phyloP scores from a whole-genome alignment of 1,140 invertebrate genomes.

The Eriocheir sinensis region DNA sequence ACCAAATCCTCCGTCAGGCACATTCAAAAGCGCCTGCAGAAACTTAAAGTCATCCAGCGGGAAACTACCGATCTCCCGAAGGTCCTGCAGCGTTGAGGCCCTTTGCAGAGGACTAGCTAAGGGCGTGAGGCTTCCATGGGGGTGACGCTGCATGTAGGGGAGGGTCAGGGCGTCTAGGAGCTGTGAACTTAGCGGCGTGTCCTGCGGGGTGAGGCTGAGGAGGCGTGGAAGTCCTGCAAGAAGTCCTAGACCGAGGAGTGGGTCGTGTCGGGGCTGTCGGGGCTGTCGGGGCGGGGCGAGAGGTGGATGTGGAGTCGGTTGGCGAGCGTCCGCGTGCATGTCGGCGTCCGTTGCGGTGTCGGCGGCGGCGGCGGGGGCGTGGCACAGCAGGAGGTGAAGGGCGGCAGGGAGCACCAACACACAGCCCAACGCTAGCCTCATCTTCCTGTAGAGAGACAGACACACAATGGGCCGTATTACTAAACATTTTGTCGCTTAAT shows the following conservation, averaged over 20 bases:
- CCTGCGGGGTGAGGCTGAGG: background rate
- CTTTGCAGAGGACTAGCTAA: background rate
- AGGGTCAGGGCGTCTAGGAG: background rate
- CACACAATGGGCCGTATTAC: background rate
- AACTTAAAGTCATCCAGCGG: background rate
- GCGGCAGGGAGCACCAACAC: constrained; percentile 32
- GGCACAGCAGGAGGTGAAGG: constrained; percentile 17
- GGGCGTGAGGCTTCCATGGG: background rate
- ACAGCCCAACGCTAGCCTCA: constrained; percentile 2
- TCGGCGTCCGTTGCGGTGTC: background rate
- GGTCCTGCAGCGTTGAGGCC: background rate
- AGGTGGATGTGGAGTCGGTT: too few relatives aligned
- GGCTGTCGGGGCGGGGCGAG: background rate
- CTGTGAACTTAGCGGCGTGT: background rate
- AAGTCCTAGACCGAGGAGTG: background rate
- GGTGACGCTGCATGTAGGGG: background rate
- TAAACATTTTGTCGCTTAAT: background rate
- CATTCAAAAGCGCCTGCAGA: background rate
- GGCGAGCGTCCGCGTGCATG: background rate
- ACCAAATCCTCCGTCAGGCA: background rate
- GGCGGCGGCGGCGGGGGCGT: background rate
- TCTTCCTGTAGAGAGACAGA: background rate
- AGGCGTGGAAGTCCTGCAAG: too few relatives aligned
- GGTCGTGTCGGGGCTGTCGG: background rate
- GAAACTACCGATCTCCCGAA: background rate